Percentiles rank a stretch among this genome's conserved stretches.
phyloP scores from a whole-genome alignment of 2,888 invertebrate genomes.

The Megastigmus dorsalis region DNA sequence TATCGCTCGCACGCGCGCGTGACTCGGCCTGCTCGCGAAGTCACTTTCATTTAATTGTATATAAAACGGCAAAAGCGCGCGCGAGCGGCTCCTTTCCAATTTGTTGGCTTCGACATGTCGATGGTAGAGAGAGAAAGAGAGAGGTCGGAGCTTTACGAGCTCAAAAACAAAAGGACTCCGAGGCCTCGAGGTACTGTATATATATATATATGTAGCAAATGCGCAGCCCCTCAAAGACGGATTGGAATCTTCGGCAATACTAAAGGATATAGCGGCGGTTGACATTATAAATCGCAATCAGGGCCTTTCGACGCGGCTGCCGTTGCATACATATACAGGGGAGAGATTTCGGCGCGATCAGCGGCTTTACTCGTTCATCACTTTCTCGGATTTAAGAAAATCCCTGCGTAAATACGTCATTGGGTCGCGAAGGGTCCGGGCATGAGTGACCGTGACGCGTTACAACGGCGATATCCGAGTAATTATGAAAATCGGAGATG shows the following conservation, averaged over 20 bases:
- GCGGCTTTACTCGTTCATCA: conserved; percentile 38
- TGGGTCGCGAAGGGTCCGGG: background rate
- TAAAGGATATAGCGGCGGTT: background rate
- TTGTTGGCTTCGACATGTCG: conserved; percentile 39
- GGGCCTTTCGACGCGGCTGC: conserved; percentile 40
- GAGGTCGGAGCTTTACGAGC: conserved; percentile 39
- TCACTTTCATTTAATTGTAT: conserved; percentile 23
- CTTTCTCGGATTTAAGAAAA: conserved; percentile 46
- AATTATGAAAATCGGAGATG: conserved; percentile 16
- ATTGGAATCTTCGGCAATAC: conserved; percentile 30
- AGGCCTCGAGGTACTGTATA: background rate
- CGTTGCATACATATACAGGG: background rate
- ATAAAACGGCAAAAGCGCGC: background rate
- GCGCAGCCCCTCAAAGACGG: conserved; percentile 1
- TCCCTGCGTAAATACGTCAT: background rate
- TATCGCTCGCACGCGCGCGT: too few relatives aligned
- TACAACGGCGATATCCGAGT: background rate
- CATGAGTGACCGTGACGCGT: background rate
- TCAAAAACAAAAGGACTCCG: conserved; percentile 25
- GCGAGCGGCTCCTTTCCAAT: conserved; percentile 46
- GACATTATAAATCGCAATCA: conserved; percentile 54
- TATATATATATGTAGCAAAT: conserved; percentile 12
- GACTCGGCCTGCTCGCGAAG: too few relatives aligned
- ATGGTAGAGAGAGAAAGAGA: too few relatives aligned
- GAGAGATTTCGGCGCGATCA: background rate